These are phyloP conservation scores for Anguilla megastoma DNA, from an alignment of 2,797 vertebrate genomes.

Conservation along the genomic window DNA sequence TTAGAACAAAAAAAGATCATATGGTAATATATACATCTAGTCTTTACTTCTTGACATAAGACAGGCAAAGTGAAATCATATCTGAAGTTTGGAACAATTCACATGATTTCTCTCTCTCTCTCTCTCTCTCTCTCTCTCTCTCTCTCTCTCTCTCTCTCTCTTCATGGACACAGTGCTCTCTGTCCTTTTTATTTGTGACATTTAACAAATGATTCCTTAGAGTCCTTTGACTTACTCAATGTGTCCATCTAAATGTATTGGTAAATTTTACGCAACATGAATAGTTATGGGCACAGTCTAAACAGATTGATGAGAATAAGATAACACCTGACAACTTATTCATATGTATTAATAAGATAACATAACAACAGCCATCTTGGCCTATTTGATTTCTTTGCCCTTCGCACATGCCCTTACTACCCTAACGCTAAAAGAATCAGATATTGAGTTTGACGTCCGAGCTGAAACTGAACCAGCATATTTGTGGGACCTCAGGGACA, in stretches of 20 bases:
- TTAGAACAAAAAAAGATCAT: too few relatives aligned
- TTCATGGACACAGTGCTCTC: not conserved
- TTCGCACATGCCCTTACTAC: not conserved
- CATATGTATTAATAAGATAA: not conserved
- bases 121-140: too few relatives aligned
- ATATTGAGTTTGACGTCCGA: constrained; percentile 4
- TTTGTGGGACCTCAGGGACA: not conserved
- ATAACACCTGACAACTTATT: not conserved
- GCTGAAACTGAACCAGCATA: constrained; percentile 9
- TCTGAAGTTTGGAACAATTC: too few relatives aligned
- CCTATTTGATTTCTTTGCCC: constrained; percentile 10
- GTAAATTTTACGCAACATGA: not conserved
- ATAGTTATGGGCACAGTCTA: not conserved
- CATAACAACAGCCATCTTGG: not conserved
- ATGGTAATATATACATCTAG: too few relatives aligned
- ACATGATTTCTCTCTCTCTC: not conserved
- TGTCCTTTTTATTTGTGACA: not conserved
- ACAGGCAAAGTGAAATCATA: too few relatives aligned
- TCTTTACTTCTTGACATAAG: too few relatives aligned
- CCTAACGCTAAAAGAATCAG: not conserved
- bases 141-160: too few relatives aligned
- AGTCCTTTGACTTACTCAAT: not conserved
- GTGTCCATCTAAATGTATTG: not conserved
- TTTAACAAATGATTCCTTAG: not conserved
- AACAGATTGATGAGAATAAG: not conserved